Base-by-base conservation (phyloP, 2,888 invertebrate species). In the Brachyptera risi region DNA sequence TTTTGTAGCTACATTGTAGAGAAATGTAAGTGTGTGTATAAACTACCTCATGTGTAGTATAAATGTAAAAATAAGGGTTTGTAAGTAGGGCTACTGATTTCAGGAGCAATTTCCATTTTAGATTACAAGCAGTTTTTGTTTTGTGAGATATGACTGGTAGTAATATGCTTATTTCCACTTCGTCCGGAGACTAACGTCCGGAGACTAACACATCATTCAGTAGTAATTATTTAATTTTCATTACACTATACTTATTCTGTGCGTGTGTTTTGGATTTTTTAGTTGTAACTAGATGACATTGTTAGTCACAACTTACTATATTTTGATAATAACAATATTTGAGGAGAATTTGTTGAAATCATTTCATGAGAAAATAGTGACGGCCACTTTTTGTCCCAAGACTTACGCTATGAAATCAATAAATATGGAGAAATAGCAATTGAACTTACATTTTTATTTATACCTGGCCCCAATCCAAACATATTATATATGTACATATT, bases 151-250 rank as follows among this genome's bases (percentile, higher is more conserved):
- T n/a, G n/a, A n/a, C n/a, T n/a, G n/a, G n/a, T n/a, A n/a, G n/a
- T n/a, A n/a, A n/a, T n/a, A n/a, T n/a, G n/a, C n/a, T n/a, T n/a
- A n/a, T n/a, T 44, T 17, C 44, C 44, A 17, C 9, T 5, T 19
- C 21, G 44, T 19, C 44, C 44, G 44, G 19, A 21, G 44, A 44
- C 44, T 44, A 21, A 44, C 21, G 44, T 44, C 44, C 44, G 21
- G 17, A 21, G 44, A 44, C 44, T 44, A n/a, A 44, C 44, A 44
- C 44, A 44, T 44, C 9, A 21, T 44, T 11, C 19, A 21, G 15
- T 3, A 44, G 2, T 19, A 4, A 17, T 44, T 44, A 21, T 44
- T n/a, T 5, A 2, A 21, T 44, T 44, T 21, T 17, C 11, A 44
- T 19, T 11, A 11, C 31, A 31, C 11, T 31, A 31, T 19, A 17